Conservation (phyloP, 2,888 invertebrate species). For the Willowsia nigromaculata region DNA sequence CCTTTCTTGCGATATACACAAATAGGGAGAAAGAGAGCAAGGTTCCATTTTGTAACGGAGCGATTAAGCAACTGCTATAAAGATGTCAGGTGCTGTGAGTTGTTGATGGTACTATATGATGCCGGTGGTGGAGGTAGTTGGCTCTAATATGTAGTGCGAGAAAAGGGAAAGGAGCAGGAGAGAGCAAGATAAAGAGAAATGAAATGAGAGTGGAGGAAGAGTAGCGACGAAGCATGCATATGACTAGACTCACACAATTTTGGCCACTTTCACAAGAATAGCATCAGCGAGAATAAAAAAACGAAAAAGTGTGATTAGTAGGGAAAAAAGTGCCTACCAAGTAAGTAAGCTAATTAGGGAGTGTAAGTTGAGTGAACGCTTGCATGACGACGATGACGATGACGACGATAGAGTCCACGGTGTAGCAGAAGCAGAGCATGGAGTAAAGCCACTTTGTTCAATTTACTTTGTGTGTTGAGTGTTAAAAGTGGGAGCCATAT, state of each 20-base stretch:
- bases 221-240: not conserved
- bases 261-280: not conserved
- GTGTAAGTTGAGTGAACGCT: slow-evolving; percentile 54
- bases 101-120: slow-evolving; percentile 65
- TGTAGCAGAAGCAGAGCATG: not conserved
- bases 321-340: slow-evolving; percentile 21
- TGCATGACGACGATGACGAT: slow-evolving; percentile 41
- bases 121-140: not conserved
- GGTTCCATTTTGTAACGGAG: slow-evolving; percentile 52
- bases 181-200: not conserved
- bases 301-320: slow-evolving; percentile 61
- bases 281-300: slow-evolving; percentile 28
- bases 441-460: not conserved
- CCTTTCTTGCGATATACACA: not conserved
- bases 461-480: not conserved
- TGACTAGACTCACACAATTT: not conserved
- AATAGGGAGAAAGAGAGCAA: not conserved
- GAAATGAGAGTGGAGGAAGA: not conserved
- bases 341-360: slow-evolving; percentile 57
- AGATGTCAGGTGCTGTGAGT: slow-evolving; percentile 71
- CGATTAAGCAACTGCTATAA: slow-evolving; percentile 71
- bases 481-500: not conserved
- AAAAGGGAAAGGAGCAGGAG: not conserved
- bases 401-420: not conserved
- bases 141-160: not conserved